Percentiles rank a stretch among this genome's conserved stretches.
Evolutionary conservation across 2,888 invertebrate species (phyloP).

Genomic region (Sphaerophoria rueppellii): DNA sequence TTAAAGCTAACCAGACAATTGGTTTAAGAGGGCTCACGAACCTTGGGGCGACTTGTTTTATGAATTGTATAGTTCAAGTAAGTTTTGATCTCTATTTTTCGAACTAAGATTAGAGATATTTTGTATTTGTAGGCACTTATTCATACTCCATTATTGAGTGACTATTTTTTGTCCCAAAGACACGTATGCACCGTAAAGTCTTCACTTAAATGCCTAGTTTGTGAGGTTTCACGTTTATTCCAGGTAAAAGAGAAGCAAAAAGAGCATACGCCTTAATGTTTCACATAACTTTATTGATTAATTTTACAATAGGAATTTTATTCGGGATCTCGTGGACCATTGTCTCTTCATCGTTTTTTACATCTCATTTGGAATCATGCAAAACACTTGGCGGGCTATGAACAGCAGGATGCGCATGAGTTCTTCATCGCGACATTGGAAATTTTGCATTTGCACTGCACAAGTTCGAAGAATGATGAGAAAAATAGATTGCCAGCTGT

Average conservation of each 20-base stretch:
- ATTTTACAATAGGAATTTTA: constrained; percentile 91
- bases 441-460: constrained; percentile 93
- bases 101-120: neutral
- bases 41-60: constrained; percentile 98
- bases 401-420: constrained; percentile 99
- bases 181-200: constrained; percentile 89
- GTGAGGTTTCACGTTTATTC: constrained; percentile 97
- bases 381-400: constrained; percentile 95
- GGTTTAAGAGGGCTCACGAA: constrained; percentile 97
- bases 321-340: constrained; percentile 93
- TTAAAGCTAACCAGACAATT: constrained; percentile 91
- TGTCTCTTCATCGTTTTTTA: constrained; percentile 93
- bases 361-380: constrained; percentile 99
- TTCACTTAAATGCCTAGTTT: constrained; percentile 93
- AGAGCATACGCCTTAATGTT: neutral
- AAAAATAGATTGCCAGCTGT: constrained; percentile 75
- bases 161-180: constrained; percentile 96
- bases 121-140: constrained; percentile 88
- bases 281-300: constrained; percentile 4
- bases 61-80: constrained; percentile 98
- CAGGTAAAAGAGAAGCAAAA: constrained; percentile 86
- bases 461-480: constrained; percentile 81
- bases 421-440: constrained; percentile 98
- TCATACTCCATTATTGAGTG: constrained; percentile 96
- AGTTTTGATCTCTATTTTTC: constrained; percentile 26